Conservation (phyloP, 2,113 vertebrate genomes). For the Coturnix japonica region DNA sequence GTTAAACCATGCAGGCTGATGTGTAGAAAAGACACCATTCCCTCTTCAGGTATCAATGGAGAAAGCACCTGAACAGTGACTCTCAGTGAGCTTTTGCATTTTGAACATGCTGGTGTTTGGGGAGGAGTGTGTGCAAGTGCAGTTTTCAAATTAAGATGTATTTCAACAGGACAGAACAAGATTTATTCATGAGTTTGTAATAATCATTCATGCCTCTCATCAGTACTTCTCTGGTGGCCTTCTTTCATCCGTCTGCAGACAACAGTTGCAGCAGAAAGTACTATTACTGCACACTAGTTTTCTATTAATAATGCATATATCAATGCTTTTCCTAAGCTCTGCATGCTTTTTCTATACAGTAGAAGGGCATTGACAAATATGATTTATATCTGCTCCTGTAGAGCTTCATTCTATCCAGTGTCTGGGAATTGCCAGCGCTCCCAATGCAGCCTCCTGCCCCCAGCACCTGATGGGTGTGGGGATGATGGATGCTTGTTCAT, state of each 20-base stretch:
- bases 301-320: conserved; percentile 54
- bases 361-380: neutral
- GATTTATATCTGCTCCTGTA: neutral
- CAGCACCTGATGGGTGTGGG: neutral
- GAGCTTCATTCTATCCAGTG: neutral
- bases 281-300: conserved; percentile 1
- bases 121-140: neutral
- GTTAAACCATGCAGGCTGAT: neutral
- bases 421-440: neutral
- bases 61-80: neutral
- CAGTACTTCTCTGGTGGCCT: conserved; percentile 3
- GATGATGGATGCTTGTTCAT: neutral
- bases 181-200: conserved; percentile 53
- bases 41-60: neutral
- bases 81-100: neutral
- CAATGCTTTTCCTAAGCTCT: neutral
- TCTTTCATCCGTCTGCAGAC: neutral
- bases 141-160: neutral
- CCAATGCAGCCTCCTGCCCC: neutral
- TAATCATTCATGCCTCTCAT: conserved; percentile 18
- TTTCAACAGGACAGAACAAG: neutral
- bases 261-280: conserved; percentile 10
- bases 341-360: neutral
- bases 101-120: neutral
- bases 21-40: neutral